Base-by-base conservation (phyloP, 2,113 vertebrate species). In the Labrus mixtus region DNA sequence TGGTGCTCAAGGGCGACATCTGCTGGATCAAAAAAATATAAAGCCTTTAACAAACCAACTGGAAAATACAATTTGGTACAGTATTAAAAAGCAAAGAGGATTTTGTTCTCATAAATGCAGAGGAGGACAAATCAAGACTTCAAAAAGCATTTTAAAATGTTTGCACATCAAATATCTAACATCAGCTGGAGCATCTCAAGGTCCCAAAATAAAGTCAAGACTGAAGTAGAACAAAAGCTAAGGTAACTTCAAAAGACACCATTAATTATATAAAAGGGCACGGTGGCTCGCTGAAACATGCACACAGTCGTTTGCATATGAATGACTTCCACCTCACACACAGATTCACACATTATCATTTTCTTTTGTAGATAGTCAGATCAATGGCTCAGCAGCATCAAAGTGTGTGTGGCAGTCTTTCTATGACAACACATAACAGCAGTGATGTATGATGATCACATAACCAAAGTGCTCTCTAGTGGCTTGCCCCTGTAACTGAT, bases 401-500 rank as follows among this genome's bases (percentile, higher is more conserved):
- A n/a, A 23, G 50, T 15, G 20, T 10, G 59, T 51, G 25, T 33
- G 23, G 17, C n/a, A 25, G 17, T 19, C 29, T 81, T 48, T 36
- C 69, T 10, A 33, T 75, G 68, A 79, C 41, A 46, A 82, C 78
- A 36, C 1, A 10, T 8, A 29, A 33, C 45, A 55, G 60, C 53
- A 16, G 16, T 9, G 41, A 68, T 29, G 29, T 36, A 74, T 67
- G 13, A n/a, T 56, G 9, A 71, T 23, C 25, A 22, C 29, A 25
- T 22, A 25, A 62, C 62, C 54, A 33, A 43, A 85, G 56, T 58
- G 81, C 85, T 65, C 80, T 84, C 87, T 58, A 43, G 70, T 73
- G 81, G 77, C 43, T 15, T 13, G 4, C 20, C 37, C 6, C 23
- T n/a, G 73, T 25, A 76, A 57, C 53, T 75, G 69, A 71, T 13